Evolutionary conservation across 1,140 invertebrate species (phyloP).

Genomic region (Eufriesea mexicana): DNA sequence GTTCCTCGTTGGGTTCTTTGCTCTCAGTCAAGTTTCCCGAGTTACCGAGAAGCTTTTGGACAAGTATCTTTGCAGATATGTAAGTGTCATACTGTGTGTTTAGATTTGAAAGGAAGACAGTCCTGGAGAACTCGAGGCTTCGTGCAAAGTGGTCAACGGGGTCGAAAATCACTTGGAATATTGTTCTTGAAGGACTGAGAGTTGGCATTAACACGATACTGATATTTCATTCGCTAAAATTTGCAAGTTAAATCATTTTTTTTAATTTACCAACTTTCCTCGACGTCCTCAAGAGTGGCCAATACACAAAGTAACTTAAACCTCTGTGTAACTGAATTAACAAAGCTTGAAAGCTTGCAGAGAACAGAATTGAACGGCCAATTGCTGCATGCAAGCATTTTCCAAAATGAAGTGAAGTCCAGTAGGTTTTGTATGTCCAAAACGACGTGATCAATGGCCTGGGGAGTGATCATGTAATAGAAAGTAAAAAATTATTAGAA

Average conservation of each 20-base stretch:
- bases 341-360: slow-evolving; percentile 6
- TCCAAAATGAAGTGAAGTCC: neutral
- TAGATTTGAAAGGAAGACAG: too few relatives aligned
- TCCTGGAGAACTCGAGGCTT: slow-evolving; percentile 1
- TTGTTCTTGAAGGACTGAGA: neutral
- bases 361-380: neutral
- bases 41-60: neutral
- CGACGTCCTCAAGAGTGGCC: neutral
- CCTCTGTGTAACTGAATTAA: neutral
- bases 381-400: slow-evolving; percentile 27
- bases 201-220: neutral
- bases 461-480: neutral
- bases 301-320: neutral
- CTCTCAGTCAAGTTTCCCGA: neutral
- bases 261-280: neutral
- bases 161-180: slow-evolving; percentile 2
- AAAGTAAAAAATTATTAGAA: neutral
- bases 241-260: neutral
- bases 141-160: neutral
- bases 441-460: too few relatives aligned
- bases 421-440: neutral
- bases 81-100: neutral
- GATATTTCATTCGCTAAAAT: neutral
- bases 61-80: neutral
- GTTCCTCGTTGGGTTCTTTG: neutral